Conservation (phyloP, 2,797 vertebrate species). For the Huso huso region DNA sequence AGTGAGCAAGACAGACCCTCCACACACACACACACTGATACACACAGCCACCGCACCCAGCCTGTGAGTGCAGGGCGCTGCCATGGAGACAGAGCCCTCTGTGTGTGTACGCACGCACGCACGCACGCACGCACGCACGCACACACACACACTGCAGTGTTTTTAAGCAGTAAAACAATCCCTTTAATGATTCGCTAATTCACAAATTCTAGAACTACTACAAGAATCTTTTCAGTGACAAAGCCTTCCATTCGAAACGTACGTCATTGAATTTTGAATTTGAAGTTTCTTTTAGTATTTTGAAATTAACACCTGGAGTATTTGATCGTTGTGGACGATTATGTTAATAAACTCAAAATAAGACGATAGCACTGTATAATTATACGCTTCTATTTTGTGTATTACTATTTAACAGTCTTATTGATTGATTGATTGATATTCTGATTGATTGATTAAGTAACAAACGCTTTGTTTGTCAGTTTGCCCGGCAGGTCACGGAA, state of each 20-base stretch:
- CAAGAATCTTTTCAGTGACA: too few species aligned
- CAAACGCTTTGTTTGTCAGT: constrained; percentile 28
- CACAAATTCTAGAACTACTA: too few species aligned
- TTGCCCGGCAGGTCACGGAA: constrained; percentile 55
- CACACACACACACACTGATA: too few species aligned
- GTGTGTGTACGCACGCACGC: background rate
- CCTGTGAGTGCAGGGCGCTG: constrained; percentile 38
- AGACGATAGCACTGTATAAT: background rate
- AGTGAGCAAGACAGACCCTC: too few species aligned
- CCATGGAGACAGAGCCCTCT: background rate
- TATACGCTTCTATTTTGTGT: background rate
- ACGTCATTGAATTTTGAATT: too few species aligned
- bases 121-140: background rate
- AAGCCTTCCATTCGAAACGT: too few species aligned
- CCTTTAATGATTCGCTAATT: too few species aligned
- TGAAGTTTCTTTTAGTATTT: too few species aligned
- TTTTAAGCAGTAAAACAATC: too few species aligned
- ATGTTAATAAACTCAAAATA: too few species aligned
- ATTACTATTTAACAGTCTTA: too few species aligned
- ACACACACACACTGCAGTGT: background rate
- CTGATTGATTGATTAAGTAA: background rate
- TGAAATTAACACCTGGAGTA: background rate
- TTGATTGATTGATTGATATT: background rate
- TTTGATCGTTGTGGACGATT: background rate
- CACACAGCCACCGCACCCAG: constrained; percentile 5